Conservation (phyloP, 1,140 invertebrate genomes). For the Ctenoplectra terminalis region DNA sequence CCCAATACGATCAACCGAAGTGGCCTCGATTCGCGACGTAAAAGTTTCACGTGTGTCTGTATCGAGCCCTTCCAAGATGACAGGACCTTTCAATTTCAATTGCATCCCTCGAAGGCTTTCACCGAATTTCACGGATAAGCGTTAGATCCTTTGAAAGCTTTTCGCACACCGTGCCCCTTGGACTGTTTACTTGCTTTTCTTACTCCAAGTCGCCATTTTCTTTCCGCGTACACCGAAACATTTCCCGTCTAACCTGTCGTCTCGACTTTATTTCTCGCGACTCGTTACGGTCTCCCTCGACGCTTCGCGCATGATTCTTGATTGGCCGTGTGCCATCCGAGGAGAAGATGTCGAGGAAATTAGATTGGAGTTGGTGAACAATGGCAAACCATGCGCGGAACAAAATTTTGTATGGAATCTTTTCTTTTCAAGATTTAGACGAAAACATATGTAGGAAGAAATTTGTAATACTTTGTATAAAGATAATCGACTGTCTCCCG, state of each 20-base stretch:
- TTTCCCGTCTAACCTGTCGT: not conserved
- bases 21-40: not conserved
- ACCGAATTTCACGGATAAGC: slow-evolving; percentile 31
- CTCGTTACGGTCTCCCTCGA: not conserved
- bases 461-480: too few relatives aligned
- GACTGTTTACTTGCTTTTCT: slow-evolving; percentile 32
- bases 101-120: slow-evolving; percentile 30
- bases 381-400: not conserved
- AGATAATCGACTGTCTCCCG: too few relatives aligned
- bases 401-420: too few relatives aligned
- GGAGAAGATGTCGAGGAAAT: not conserved
- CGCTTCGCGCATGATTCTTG: not conserved
- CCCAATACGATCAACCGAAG: not conserved
- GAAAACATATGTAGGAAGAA: too few relatives aligned
- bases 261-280: not conserved
- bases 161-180: not conserved
- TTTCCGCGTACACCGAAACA: not conserved
- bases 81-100: slow-evolving; percentile 44
- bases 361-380: not conserved
- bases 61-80: slow-evolving; percentile 12
- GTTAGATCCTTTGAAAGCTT: slow-evolving; percentile 43
- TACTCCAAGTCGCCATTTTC: not conserved
- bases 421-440: too few relatives aligned
- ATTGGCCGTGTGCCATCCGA: not conserved
- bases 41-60: slow-evolving; percentile 12